These are phyloP conservation scores for Abrostola triplasia DNA, from an alignment of 2,888 invertebrate genomes.

Conservation along the genomic window DNA sequence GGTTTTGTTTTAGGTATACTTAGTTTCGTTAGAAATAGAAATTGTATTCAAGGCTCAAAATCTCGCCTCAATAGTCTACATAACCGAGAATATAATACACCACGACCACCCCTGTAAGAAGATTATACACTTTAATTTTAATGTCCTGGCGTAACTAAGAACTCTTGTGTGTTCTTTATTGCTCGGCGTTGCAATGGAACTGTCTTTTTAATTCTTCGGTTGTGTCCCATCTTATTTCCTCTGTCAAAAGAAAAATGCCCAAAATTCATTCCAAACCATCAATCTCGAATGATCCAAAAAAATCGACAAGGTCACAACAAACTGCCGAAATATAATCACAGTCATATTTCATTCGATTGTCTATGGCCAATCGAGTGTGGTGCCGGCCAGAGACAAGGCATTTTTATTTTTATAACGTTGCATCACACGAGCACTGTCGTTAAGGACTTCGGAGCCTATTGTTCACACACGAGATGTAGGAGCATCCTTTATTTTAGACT, in stretches of 20 bases:
- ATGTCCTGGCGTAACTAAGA: no score
- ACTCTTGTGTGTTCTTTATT: no score
- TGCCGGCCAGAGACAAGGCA: constrained; percentile 71
- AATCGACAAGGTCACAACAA: constrained; percentile 50
- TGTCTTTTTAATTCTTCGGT: no score
- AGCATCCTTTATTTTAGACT: constrained; percentile 30
- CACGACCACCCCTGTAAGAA: no score
- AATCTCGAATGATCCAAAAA: constrained; percentile 28
- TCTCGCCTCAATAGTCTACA: no score
- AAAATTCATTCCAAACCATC: neutral
- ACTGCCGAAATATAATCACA: constrained; percentile 52
- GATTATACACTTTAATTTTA: no score
- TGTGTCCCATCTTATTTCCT: neutral
- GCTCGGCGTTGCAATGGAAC: no score
- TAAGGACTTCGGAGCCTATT: constrained; percentile 24
- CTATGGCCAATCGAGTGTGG: constrained; percentile 72
- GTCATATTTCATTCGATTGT: constrained; percentile 74
- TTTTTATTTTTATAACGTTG: constrained; percentile 68
- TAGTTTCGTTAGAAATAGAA: no score
- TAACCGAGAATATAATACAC: no score
- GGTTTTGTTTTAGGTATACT: no score
- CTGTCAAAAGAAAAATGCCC: neutral
- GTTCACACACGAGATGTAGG: constrained; percentile 18
- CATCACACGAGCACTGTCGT: constrained; percentile 58
- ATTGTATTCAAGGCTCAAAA: no score